Conservation (phyloP, 2,113 vertebrate genomes). For the Clinocottus analis region DNA sequence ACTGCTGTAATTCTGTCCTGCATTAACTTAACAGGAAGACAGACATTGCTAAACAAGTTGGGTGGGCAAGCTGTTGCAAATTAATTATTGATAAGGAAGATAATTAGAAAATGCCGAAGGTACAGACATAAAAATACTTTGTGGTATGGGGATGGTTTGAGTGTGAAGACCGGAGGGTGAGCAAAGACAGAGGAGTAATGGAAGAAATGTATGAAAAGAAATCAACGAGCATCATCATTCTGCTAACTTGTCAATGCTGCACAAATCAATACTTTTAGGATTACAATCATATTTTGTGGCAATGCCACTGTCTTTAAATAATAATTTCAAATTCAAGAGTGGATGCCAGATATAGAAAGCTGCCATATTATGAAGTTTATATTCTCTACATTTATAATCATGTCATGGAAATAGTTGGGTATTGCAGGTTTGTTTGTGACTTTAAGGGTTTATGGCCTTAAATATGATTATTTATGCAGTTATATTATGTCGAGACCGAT, state of each 20-base stretch:
- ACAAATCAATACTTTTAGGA: constrained; percentile 1
- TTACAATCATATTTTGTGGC: background rate
- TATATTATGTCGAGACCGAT: constrained; percentile 3
- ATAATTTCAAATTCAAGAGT: background rate
- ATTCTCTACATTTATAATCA: constrained; percentile 14
- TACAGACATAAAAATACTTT: background rate
- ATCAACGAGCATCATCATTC: background rate
- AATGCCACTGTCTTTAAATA: background rate
- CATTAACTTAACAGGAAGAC: constrained; percentile 43
- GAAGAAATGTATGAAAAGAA: background rate
- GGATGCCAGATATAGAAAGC: too few species aligned
- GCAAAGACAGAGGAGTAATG: constrained; percentile 3
- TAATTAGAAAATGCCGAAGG: constrained; percentile 51
- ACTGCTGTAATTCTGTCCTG: constrained; percentile 38
- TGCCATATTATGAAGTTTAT: background rate
- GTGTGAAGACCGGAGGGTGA: constrained; percentile 20
- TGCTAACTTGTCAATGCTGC: background rate
- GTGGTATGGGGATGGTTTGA: constrained; percentile 15
- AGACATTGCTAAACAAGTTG: constrained; percentile 39
- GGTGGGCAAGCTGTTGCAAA: constrained; percentile 56
- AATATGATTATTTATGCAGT: constrained; percentile 33
- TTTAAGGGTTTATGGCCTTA: constrained; percentile 13
- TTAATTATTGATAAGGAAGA: constrained; percentile 74
- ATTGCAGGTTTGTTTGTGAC: constrained; percentile 3
- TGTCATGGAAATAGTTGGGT: constrained; percentile 10